Conservation (phyloP, 2,888 invertebrate species). For the Lithophane ornitopus region DNA sequence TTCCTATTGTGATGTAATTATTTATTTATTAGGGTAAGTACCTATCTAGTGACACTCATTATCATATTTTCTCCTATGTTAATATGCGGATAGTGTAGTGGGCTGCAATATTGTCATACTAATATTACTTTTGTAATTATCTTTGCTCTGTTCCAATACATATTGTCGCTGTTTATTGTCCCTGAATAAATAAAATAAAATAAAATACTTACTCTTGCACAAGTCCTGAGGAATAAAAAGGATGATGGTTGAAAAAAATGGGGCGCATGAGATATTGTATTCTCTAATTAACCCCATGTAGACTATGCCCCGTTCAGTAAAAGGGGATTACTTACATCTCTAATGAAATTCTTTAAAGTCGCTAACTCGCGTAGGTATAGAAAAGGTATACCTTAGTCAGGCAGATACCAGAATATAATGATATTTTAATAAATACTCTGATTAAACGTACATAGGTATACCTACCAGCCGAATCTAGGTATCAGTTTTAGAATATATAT, state of each 20-base stretch:
- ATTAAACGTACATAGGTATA: neutral
- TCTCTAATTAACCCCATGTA: slow-evolving; percentile 52
- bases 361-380: neutral
- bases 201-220: neutral
- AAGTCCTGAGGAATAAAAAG: slow-evolving; percentile 7
- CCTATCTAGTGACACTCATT: too few species aligned
- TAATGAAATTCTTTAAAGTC: slow-evolving; percentile 57
- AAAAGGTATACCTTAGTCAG: neutral
- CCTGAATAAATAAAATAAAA: too few species aligned
- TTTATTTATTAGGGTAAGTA: too few species aligned
- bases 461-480: slow-evolving; percentile 2
- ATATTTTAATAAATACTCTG: neutral
- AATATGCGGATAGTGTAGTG: too few species aligned
- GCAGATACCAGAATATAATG: neutral
- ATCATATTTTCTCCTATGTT: too few species aligned
- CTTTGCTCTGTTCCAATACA: too few species aligned
- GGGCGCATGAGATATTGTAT: slow-evolving; percentile 39
- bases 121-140: too few species aligned
- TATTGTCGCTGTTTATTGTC: too few species aligned
- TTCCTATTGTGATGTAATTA: too few species aligned
- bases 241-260: slow-evolving; percentile 39
- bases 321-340: slow-evolving; percentile 44
- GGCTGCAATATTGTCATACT: too few species aligned
- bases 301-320: slow-evolving; percentile 43
- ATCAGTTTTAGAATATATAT: neutral